phyloP scores from a whole-genome alignment of 2,113 vertebrate species.

The Nesoenas mayeri region DNA sequence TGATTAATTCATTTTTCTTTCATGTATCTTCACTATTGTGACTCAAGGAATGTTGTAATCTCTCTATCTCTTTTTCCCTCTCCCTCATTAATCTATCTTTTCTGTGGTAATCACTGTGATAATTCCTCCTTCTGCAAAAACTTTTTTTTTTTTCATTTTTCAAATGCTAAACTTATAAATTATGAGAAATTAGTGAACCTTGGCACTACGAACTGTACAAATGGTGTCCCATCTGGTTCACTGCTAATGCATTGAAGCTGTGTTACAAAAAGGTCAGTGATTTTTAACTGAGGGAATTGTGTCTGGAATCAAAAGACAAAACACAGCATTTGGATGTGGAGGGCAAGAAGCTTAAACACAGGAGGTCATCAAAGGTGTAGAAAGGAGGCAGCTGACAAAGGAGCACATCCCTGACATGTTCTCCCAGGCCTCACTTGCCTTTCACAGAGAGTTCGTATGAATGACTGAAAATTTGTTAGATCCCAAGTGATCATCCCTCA shows the following conservation, averaged over 20 bases:
- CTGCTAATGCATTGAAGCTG: neutral
- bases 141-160: neutral
- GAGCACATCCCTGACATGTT: neutral
- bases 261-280: neutral
- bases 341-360: neutral
- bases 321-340: neutral
- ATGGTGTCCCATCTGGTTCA: neutral
- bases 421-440: neutral
- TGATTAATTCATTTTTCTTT: neutral
- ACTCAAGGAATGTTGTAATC: neutral
- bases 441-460: accelerated
- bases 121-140: neutral
- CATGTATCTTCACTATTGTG: neutral
- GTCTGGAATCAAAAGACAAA: neutral
- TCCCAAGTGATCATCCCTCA: neutral
- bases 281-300: neutral
- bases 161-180: neutral
- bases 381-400: neutral
- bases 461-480: neutral
- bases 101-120: neutral
- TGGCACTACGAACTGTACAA: neutral
- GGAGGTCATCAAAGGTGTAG: neutral
- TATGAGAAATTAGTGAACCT: neutral
- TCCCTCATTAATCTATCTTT: neutral
- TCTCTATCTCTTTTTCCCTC: neutral